Base-by-base conservation (phyloP, 2,797 vertebrate species). In the Tauraco hartlaubi region DNA sequence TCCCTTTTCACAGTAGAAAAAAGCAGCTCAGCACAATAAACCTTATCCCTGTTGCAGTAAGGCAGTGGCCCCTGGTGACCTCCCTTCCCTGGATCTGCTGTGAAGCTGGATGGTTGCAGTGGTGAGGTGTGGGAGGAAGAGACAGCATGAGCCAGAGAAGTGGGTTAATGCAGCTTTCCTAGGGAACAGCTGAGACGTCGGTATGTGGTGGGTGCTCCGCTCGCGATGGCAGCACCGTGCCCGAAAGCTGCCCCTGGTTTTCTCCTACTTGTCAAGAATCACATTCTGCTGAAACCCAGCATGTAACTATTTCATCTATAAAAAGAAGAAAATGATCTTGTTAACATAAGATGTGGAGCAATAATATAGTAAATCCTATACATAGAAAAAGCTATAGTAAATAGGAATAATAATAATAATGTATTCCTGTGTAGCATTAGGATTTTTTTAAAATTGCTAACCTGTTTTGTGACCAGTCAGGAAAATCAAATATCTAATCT, bases 21-120 rank as follows among this genome's bases (percentile, higher is more conserved):
- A 76, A 94, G 81, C 87, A 73, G 95, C 91, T 95, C 91, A 89
- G 81, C 29, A 0, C 44, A 51, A 25, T 71, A 85, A 85, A 68
- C 59, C 81, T 87, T 59, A 21, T 86, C 31, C 59, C 64, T 28
- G 3, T 13, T n/a, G 25, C 61, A 2, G 15, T 3, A 7, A 73
- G 74, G 72, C 63, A 3, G 43, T 88, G 90, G 85, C 90, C 87
- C 39, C 63, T 4, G 75, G 78, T 97, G 95, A 92, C 91, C 94
- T 85, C 23, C 18, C 9, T 9, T 61, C 41, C 78, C 69, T 33
- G 88, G 79, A 9, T 59, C 25, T 37, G 61, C 51, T 12, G 66
- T 52, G 8, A 10, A 26, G 41, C 71, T 37, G 66, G 31, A 0
- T 22, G 68, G 51, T 46, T 19, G 22, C 23, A 14, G 39, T 15